Evolutionary conservation across 2,888 invertebrate genomes (phyloP).

Genomic region (Drosophila meridiana): DNA sequence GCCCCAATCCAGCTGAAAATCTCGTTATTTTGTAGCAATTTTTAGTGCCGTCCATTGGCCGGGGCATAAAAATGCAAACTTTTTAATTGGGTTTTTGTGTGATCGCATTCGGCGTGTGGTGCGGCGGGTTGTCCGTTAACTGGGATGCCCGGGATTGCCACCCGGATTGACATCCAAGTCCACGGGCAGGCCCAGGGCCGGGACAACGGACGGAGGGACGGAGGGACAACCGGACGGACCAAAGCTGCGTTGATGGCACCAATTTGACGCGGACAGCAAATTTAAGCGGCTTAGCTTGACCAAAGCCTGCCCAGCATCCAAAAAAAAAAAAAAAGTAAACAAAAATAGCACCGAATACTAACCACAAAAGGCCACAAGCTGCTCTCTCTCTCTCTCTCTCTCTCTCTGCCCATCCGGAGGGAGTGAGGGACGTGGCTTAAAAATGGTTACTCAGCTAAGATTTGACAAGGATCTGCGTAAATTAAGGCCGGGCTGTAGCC

Average conservation of each 20-base stretch:
- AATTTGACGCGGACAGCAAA: constrained; percentile 73
- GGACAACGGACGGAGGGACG: not conserved
- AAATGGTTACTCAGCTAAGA: constrained; percentile 45
- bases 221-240: constrained; percentile 17
- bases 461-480: constrained; percentile 53
- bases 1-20: constrained; percentile 53
- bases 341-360: not conserved
- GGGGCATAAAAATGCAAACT: constrained; percentile 77
- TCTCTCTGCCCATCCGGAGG: too few relatives aligned
- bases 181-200: constrained; percentile 6
- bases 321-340: constrained; percentile 5
- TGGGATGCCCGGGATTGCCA: constrained; percentile 28
- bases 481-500: constrained; percentile 23
- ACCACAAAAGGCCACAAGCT: constrained; percentile 32
- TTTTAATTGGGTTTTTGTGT: constrained; percentile 79
- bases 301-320: constrained; percentile 48
- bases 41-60: constrained; percentile 55
- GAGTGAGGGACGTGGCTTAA: not conserved
- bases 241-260: constrained; percentile 74
- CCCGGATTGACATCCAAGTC: constrained; percentile 53
- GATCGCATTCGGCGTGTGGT: constrained; percentile 56
- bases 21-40: constrained; percentile 63
- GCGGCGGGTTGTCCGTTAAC: constrained; percentile 15
- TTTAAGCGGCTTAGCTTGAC: constrained; percentile 78
- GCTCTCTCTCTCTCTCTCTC: not conserved